Conservation (phyloP, 1,140 invertebrate species). For the Caenorhabditis remanei region DNA sequence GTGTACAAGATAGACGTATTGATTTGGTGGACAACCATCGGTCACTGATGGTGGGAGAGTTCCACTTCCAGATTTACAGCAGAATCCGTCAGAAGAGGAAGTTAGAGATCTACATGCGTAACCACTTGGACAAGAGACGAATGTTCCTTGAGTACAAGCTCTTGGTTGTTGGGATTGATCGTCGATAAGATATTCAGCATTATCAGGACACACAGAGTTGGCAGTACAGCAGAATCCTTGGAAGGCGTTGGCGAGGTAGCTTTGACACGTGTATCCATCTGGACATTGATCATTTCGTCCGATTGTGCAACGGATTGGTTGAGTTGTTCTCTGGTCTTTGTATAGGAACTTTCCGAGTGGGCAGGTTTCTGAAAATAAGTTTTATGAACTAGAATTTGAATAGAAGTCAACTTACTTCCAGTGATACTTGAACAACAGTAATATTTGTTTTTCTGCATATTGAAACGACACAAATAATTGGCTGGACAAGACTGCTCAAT, state of each 20-base stretch:
- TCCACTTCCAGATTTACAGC: constrained; percentile 57
- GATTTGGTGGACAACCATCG: constrained; percentile 63
- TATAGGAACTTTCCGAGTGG: constrained; percentile 64
- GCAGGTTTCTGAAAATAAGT: constrained; percentile 56
- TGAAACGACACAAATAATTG: constrained; percentile 66
- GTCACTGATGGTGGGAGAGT: constrained; percentile 50
- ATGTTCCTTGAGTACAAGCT: constrained; percentile 66
- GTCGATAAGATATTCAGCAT: constrained; percentile 64
- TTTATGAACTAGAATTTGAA: background rate
- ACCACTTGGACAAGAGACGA: constrained; percentile 61
- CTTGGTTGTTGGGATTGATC: constrained; percentile 64
- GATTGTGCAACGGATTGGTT: constrained; percentile 64
- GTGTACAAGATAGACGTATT: constrained; percentile 66
- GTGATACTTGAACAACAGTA: constrained; percentile 64
- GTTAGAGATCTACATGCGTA: constrained; percentile 58
- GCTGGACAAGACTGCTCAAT: constrained; percentile 65
- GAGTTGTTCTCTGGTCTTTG: constrained; percentile 54
- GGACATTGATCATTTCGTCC: constrained; percentile 64
- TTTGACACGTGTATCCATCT: constrained; percentile 65
- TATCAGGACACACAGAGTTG: constrained; percentile 64
- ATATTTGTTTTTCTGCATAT: constrained; percentile 65
- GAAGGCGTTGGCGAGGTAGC: constrained; percentile 62
- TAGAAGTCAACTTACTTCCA: constrained; percentile 52
- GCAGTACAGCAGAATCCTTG: constrained; percentile 67
- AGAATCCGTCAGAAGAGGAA: constrained; percentile 64